A percentile compares a stretch with the other conserved stretches of the same genome.
Evolutionary conservation across 2,797 vertebrate genomes (phyloP).

Genomic region (Cryptoblepharus egeriae): DNA sequence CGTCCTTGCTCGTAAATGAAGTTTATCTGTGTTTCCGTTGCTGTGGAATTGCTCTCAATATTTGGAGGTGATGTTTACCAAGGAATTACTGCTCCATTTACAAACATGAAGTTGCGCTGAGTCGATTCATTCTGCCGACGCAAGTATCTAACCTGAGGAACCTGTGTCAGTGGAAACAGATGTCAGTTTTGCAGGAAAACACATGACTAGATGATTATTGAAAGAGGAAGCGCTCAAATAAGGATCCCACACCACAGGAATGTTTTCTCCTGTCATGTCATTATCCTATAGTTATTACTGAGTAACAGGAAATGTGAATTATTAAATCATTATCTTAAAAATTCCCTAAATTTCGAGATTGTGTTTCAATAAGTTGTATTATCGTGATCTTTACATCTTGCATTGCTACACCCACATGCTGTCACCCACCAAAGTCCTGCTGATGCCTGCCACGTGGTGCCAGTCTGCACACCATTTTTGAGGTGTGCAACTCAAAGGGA

Average conservation of each 20-base stretch:
- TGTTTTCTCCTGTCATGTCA: background rate
- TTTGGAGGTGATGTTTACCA: slow-evolving; percentile 22
- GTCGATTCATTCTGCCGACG: background rate
- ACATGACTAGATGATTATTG: background rate
- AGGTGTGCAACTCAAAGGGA: no score
- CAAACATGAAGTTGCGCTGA: background rate
- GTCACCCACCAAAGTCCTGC: no score
- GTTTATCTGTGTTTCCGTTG: slow-evolving; percentile 19
- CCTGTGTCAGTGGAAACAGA: background rate
- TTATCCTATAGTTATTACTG: background rate
- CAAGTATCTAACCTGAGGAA: background rate
- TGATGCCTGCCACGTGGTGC: no score
- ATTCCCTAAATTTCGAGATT: background rate
- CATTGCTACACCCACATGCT: background rate
- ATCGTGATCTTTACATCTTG: background rate
- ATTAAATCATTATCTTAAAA: background rate
- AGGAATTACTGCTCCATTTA: slow-evolving; percentile 3
- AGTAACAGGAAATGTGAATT: background rate
- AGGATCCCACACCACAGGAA: background rate
- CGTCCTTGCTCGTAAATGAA: background rate
- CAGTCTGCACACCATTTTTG: no score
- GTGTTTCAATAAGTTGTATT: background rate
- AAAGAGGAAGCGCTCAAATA: background rate
- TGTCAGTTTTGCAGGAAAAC: background rate
- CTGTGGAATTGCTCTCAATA: slow-evolving; percentile 14